These are phyloP conservation scores for Hemichromis elongatus DNA, from an alignment of 2,113 vertebrate species.

Conservation along the genomic window DNA sequence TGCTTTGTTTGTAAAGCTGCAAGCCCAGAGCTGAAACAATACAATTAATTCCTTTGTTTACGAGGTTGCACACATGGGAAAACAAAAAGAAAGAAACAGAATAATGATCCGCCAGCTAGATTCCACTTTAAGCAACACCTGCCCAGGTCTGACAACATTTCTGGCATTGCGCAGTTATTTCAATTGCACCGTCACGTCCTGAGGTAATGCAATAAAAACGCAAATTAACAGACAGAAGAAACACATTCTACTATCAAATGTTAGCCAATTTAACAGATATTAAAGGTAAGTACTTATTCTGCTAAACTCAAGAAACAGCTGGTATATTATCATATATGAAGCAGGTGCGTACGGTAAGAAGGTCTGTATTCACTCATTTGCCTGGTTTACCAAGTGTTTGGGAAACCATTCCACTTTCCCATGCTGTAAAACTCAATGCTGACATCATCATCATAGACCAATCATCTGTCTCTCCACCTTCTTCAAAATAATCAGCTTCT, in stretches of 20 bases:
- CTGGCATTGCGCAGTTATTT: background rate
- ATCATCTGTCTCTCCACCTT: background rate
- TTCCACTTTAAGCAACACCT: background rate
- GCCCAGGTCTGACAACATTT: background rate
- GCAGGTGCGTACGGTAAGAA: background rate
- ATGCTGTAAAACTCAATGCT: background rate
- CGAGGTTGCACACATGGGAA: background rate
- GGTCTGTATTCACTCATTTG: background rate
- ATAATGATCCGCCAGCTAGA: background rate
- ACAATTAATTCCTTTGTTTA: background rate
- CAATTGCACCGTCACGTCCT: background rate
- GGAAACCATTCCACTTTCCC: background rate
- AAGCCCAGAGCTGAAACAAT: background rate
- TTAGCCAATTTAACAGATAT: background rate
- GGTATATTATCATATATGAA: background rate
- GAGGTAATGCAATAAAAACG: background rate
- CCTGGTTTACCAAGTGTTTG: background rate
- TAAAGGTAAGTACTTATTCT: background rate
- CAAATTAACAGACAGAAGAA: background rate
- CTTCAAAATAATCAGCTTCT: background rate
- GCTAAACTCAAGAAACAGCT: background rate
- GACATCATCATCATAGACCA: background rate
- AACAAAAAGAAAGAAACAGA: background rate
- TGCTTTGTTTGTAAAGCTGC: background rate
- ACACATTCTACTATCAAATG: background rate